Evolutionary conservation across 2,113 vertebrate genomes (phyloP), one percentile per base, ranked within the genome.

Genomic region (Monopterus albus): DNA sequence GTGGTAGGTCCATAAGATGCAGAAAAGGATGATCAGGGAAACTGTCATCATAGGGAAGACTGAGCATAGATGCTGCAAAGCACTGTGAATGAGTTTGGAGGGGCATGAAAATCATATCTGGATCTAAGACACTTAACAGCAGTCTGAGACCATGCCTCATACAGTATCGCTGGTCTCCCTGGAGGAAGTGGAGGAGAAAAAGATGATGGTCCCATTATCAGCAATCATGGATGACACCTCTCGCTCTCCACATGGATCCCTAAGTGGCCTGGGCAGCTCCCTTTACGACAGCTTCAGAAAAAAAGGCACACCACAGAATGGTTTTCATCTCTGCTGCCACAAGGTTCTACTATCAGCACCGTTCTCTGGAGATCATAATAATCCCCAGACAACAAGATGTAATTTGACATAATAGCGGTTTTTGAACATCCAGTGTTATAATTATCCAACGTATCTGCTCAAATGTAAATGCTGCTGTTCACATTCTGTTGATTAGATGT

Each of bases 171-270:
- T 38, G 9, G 18, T 46, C 68, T 74, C 66, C 68, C 65, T 46
- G 0, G 20, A 50, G 58, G 29, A 60, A 29, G 56, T 2, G 28
- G 53, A 47, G 53, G 47, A 60, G 52, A 55, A 58, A 72, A 81
- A 75, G 52, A 80, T 70, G 79, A 86, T 66, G 75, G 51, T 31
- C 55, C 68, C 49, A 75, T 79, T 68, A 78, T 80, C 72, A 63
- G 75, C 76, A 71, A 73, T 81, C 75, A 80, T 47, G 51, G 62
- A 69, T 36, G 50, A 71, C 72, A 71, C 55, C 40, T 64, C 57
- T 39, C 25, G 71, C 36, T 70, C 65, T 77, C 33, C 55, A 13
- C 50, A 21, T 65, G 67, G 72, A 83, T 60, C 40, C 29, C 12
- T 57, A 35, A n/a, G 51, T 40, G 43, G 73, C 65, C n/a, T 49